A percentile compares a stretch with the other conserved stretches of the same genome.
Conservation (phyloP, 1,140 invertebrate species). For the Heliconius congener region DNA sequence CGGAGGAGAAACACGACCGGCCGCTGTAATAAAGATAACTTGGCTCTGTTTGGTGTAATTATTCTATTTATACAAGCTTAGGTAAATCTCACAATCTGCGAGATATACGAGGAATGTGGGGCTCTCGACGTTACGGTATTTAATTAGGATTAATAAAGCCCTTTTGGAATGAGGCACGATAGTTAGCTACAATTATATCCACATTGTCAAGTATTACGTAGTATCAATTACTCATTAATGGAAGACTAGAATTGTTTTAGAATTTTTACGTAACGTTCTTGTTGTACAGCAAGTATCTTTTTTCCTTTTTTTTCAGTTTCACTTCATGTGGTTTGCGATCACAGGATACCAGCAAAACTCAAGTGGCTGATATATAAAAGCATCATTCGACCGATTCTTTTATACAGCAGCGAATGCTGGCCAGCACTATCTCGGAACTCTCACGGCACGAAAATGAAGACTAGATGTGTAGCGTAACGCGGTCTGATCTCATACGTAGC, state of each 20-base stretch:
- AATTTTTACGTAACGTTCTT: not conserved
- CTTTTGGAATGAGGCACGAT: slow-evolving; percentile 24
- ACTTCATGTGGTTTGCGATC: too few relatives aligned
- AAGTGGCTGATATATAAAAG: too few relatives aligned
- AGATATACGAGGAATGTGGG: slow-evolving; percentile 12
- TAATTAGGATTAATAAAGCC: slow-evolving; percentile 24
- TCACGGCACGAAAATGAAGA: too few relatives aligned
- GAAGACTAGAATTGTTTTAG: not conserved
- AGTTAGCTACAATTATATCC: slow-evolving; percentile 32
- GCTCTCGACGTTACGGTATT: slow-evolving; percentile 22
- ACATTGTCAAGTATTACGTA: slow-evolving; percentile 40
- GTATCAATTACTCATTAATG: slow-evolving; percentile 41
- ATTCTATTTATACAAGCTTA: slow-evolving; percentile 26
- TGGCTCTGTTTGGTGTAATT: slow-evolving; percentile 11
- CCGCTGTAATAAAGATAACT: slow-evolving; percentile 22
- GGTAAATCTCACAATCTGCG: slow-evolving; percentile 21
- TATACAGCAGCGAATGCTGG: too few relatives aligned
- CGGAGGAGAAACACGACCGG: slow-evolving; percentile 25
- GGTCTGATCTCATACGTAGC: too few relatives aligned
- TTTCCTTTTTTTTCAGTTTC: too few relatives aligned
- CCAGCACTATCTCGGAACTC: too few relatives aligned
- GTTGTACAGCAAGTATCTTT: not conserved
- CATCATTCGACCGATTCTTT: too few relatives aligned
- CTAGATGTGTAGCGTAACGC: too few relatives aligned
- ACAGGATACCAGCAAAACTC: too few relatives aligned